phyloP scores from a whole-genome alignment of 2,888 invertebrate genomes.

The Criorhina ranunculi region DNA sequence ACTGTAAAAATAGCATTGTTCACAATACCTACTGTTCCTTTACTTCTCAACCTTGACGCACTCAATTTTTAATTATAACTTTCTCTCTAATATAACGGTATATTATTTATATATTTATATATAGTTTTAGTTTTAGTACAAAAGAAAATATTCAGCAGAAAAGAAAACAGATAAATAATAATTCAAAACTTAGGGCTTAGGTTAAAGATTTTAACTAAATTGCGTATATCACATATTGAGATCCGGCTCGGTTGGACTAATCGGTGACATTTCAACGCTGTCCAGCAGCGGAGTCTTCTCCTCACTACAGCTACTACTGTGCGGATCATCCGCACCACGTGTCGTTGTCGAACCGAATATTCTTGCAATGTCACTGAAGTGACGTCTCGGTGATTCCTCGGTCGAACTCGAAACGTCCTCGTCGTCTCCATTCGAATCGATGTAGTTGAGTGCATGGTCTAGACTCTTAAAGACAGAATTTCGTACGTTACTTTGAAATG shows the following conservation, averaged over 20 bases:
- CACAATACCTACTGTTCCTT: too few relatives aligned
- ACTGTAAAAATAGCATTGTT: too few relatives aligned
- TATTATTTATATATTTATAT: neutral
- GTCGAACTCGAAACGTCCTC: constrained; percentile 80
- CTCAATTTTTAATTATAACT: neutral
- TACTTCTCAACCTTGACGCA: constrained; percentile 7
- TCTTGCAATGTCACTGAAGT: constrained; percentile 77
- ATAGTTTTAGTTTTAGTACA: constrained; percentile 45
- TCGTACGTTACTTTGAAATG: constrained; percentile 75
- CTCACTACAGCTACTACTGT: constrained; percentile 82
- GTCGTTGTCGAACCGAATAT: constrained; percentile 81
- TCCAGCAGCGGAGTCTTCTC: constrained; percentile 84
- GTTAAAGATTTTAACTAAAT: constrained; percentile 58
- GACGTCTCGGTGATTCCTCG: constrained; percentile 82
- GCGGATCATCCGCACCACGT: constrained; percentile 81
- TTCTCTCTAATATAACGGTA: constrained; percentile 29
- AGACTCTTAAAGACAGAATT: constrained; percentile 81
- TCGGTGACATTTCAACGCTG: constrained; percentile 84
- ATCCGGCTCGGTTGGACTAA: constrained; percentile 83
- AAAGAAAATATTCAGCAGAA: constrained; percentile 60
- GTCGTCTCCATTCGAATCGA: constrained; percentile 74
- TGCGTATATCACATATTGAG: constrained; percentile 78
- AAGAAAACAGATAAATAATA: neutral
- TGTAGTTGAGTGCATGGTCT: constrained; percentile 80
- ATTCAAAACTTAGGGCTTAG: constrained; percentile 15